Evolutionary conservation across 2,797 vertebrate genomes (phyloP), one percentile per base, ranked within the genome.

Genomic region (Spinibarbus caldwelli): DNA sequence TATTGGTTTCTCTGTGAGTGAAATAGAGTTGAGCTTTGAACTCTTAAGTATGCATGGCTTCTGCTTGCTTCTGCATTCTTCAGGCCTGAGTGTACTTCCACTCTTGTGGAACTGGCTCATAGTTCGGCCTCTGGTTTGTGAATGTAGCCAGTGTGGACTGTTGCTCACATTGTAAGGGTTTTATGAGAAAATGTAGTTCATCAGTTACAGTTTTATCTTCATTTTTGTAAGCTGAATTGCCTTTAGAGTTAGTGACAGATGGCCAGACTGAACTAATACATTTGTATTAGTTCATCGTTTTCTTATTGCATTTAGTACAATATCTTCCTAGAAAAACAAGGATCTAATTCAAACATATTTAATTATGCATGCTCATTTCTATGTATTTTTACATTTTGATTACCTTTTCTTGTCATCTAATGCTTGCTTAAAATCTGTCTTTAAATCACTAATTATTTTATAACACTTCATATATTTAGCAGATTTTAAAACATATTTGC

Each of bases 11-110:
- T 84, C 83, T 80, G 80, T 12, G 57, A 86, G 82, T 57, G 82
- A 86, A 89, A 86, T 71, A 31, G 68, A 87, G 77, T 87, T 80
- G 14, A 87, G 73, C 86, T 87, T 89, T 87, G 85, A 87, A 82
- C 82, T 86, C 84, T 86, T 86, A 85, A 85, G 85, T 85, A 77
- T 80, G 73, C 83, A 72, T 77, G 49, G 76, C 78, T 67, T 38
- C 77, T 77, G 84, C 77, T 82, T 52, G 47, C 83, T 57, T 87
- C 67, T 79, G 47, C 68, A 80, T 78, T 87, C 82, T 80, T 78
- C 29, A 71, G n/a, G 34, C 15, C 77, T 45, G 77, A 84, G 78
- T 38, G 84, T 84, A 31, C 75, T 81, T 84, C 67, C 15, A 70
- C 62, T 29, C 38, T 49, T 45, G 66, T 41, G 80, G 41, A 59